Evolutionary conservation across 2,888 invertebrate genomes (phyloP), one percentile per base, ranked within the genome.

Genomic region (Noctua fimbriata): DNA sequence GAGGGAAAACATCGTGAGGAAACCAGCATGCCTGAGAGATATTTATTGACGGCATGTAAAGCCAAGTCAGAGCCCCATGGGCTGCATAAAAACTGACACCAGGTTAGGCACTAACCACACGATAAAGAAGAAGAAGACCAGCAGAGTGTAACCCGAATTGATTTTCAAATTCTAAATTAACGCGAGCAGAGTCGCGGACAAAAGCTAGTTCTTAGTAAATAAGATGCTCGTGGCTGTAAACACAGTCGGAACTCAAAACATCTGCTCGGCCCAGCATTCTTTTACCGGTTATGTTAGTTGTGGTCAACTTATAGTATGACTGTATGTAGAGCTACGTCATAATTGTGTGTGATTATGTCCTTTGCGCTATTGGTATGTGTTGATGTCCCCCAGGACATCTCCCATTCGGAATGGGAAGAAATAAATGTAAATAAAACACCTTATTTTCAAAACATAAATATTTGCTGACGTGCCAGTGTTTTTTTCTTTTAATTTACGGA

Each of bases 231-330:
- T 73, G 65, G 21, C 41, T 58, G 65, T 66, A 79, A 77, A 58
- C 36, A 41, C 28, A 41, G 58, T 65, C 14, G 16, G 32, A 28
- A 67, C 66, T 49, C 55, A 24, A 49, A 84, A 84, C 79, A 80
- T 78, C 79, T 80, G 79, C 79, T 58, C 58, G 14, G 18, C 16
- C 5, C 80, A 12, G 44, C 83, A 79, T 79, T 79, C 76, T 76
- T 79, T n/a, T 63, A 79, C 83, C 73, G 83, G 79, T 79, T 75
- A n/a, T 41, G 16, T 52, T 21, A 52, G 21, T 49, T 60, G 41
- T 75, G 58, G 41, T 60, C 49, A 74, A 32, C 28, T 21, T 47
- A 18, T 44, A 21, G 32, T 32, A 0, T 6, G 16, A 14, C 2
- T 21, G 28, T 74, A 74, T 44, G 72, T 67, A 21, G 21, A 4